Conservation (phyloP, 2,113 vertebrate genomes). For the Semicossyphus pulcher region DNA sequence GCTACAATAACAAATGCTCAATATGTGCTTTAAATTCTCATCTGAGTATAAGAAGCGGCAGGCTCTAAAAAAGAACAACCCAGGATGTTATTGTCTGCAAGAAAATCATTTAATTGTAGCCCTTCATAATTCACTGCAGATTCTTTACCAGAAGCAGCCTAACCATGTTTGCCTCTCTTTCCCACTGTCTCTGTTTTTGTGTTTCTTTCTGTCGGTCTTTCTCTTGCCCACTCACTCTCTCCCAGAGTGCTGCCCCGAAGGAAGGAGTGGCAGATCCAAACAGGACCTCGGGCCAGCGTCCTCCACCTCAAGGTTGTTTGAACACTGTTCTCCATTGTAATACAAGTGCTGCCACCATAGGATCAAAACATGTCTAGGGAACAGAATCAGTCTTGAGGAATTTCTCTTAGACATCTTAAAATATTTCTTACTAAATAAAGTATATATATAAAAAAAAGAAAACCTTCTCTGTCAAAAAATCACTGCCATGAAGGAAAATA, state of each 20-base stretch:
- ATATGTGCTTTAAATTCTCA: too few relatives aligned
- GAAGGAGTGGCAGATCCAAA: slow-evolving; percentile 87
- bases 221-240: neutral
- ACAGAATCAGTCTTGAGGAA: neutral
- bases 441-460: neutral
- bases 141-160: slow-evolving; percentile 1
- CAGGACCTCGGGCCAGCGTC: slow-evolving; percentile 92
- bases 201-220: slow-evolving; percentile 17
- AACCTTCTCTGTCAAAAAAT: neutral
- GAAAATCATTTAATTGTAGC: neutral
- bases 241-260: slow-evolving; percentile 89
- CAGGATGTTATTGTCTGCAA: neutral
- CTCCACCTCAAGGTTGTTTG: slow-evolving; percentile 97
- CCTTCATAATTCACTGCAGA: slow-evolving; percentile 1
- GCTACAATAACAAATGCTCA: too few relatives aligned
- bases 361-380: slow-evolving; percentile 89
- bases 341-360: slow-evolving; percentile 88
- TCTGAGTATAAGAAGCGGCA: too few relatives aligned
- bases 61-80: too few relatives aligned
- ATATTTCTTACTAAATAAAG: neutral
- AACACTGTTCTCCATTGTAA: slow-evolving; percentile 91
- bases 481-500: slow-evolving; percentile 25
- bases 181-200: neutral
- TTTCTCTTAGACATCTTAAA: neutral
- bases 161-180: slow-evolving; percentile 4